phyloP scores from a whole-genome alignment of 2,797 vertebrate genomes.

The Pseudochirops corinnae region DNA sequence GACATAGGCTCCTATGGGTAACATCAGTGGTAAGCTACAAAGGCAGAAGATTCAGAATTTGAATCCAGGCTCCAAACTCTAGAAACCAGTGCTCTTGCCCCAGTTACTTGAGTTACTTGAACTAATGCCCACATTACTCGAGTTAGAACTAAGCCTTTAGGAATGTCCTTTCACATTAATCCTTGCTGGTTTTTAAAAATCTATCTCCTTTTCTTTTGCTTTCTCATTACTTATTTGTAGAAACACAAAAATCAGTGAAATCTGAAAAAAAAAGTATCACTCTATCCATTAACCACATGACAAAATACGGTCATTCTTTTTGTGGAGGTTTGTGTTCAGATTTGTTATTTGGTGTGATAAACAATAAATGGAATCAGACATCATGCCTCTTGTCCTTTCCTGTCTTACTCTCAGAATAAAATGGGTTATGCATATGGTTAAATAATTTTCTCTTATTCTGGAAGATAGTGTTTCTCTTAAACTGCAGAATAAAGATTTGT shows the following conservation, averaged over 20 bases:
- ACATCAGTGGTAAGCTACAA: background rate
- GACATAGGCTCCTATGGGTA: background rate
- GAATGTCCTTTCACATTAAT: background rate
- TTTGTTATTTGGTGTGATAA: background rate
- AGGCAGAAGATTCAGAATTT: background rate
- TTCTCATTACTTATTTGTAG: slow-evolving; percentile 19
- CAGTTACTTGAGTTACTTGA: background rate
- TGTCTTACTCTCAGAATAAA: slow-evolving; percentile 53
- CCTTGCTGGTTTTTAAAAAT: background rate
- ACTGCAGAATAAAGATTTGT: slow-evolving; percentile 32
- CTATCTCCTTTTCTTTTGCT: background rate
- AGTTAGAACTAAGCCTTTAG: background rate
- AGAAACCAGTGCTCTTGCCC: background rate
- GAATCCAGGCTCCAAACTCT: background rate
- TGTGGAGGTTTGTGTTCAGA: background rate
- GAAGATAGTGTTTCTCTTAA: slow-evolving; percentile 44
- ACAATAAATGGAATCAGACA: slow-evolving; percentile 32
- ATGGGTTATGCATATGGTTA: slow-evolving; percentile 49
- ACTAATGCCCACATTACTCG: background rate
- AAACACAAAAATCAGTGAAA: background rate
- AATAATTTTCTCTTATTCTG: slow-evolving; percentile 41
- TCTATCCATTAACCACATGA: background rate
- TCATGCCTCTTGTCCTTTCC: slow-evolving; percentile 17
- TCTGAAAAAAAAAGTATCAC: background rate
- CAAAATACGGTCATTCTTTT: background rate